Conservation (phyloP, 2,797 vertebrate species). For the Schizopygopsis malacanthus region DNA sequence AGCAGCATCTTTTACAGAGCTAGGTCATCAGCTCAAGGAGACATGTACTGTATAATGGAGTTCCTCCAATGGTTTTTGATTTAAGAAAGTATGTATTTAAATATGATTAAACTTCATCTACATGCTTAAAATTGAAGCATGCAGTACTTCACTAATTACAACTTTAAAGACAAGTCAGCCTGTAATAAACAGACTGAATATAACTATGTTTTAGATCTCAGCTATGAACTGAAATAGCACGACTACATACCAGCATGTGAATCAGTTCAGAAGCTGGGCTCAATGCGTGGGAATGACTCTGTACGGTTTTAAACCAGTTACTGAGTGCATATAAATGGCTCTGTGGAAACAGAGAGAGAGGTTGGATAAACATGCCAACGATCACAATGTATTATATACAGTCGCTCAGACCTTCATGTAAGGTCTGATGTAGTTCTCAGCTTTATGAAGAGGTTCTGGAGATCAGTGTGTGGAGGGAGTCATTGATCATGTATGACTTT, state of each 20-base stretch:
- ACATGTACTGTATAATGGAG: background rate
- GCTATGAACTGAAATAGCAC: slow-evolving; percentile 6
- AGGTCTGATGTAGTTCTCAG: background rate
- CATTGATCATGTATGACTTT: background rate
- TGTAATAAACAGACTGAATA: background rate
- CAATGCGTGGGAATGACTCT: slow-evolving; percentile 13
- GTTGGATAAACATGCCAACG: background rate
- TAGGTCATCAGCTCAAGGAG: slow-evolving; percentile 30
- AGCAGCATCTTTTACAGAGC: background rate
- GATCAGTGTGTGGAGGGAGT: slow-evolving; percentile 36
- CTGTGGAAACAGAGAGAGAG: background rate
- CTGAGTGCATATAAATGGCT: background rate
- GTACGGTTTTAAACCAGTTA: background rate
- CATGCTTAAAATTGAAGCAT: background rate
- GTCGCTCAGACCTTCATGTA: background rate
- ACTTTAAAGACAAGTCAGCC: background rate
- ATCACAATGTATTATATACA: slow-evolving; percentile 7
- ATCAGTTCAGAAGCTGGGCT: background rate
- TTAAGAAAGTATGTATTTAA: slow-evolving; percentile 17
- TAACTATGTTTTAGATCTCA: background rate
- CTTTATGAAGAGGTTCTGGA: slow-evolving; percentile 21
- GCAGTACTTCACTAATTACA: background rate
- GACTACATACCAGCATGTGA: background rate
- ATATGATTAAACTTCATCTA: background rate
- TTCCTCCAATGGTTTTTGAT: background rate